A percentile compares a stretch with the other conserved stretches of the same genome.
Conservation (phyloP, 2,113 vertebrate species). For the Dromiciops gliroides region DNA sequence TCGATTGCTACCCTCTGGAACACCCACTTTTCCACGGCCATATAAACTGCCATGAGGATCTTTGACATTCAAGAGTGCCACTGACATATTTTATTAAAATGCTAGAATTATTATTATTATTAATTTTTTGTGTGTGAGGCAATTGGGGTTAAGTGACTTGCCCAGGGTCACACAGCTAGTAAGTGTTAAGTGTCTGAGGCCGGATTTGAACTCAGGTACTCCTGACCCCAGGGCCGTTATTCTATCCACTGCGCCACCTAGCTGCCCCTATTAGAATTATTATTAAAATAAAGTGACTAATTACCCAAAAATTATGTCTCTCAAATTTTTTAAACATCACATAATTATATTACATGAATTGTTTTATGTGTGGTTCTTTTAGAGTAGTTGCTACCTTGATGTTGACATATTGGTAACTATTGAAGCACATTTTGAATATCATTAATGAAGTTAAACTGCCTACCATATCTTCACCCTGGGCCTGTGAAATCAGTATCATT, state of each 20-base stretch:
- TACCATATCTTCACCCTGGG: conserved; percentile 23
- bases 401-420: neutral
- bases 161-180: no score
- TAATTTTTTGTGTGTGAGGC: no score
- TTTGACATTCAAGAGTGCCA: neutral
- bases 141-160: no score
- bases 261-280: no score
- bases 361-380: neutral
- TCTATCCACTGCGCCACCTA: no score
- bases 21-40: no score
- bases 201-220: no score
- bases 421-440: neutral
- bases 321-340: neutral
- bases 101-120: neutral
- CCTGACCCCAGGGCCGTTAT: no score
- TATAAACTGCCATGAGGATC: neutral
- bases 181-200: no score
- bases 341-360: neutral
- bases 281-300: neutral
- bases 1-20: neutral
- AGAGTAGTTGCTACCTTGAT: neutral
- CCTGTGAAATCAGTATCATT: conserved; percentile 10
- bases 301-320: neutral
- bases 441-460: neutral
- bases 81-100: no score